Conservation (phyloP, 2,797 vertebrate species). For the Melopsittacus undulatus region DNA sequence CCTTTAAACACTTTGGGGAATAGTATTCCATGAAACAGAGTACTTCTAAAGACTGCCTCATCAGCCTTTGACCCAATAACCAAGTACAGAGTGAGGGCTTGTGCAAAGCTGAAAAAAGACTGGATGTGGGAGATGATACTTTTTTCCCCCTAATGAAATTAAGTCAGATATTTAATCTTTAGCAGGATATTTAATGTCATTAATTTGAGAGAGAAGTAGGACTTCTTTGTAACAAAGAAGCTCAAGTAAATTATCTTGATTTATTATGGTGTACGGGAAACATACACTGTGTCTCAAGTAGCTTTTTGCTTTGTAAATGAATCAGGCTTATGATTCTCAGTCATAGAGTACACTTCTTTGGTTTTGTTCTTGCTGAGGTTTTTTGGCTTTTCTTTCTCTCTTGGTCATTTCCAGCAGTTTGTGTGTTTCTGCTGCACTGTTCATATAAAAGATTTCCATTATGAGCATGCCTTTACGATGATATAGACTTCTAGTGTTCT, state of each 20-base stretch:
- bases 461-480: not conserved
- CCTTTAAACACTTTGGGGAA: not conserved
- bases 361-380: not conserved
- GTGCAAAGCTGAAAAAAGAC: not conserved
- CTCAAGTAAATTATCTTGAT: conserved; percentile 46
- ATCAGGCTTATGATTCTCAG: conserved; percentile 38
- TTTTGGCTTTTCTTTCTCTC: not conserved
- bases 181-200: conserved; percentile 52
- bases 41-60: not conserved
- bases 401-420: not conserved
- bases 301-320: conserved; percentile 57
- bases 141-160: conserved; percentile 28
- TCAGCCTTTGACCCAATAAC: not conserved
- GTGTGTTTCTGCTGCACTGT: conserved; percentile 10
- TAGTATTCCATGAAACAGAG: not conserved
- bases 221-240: conserved; percentile 55
- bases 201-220: conserved; percentile 57
- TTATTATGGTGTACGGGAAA: conserved; percentile 41
- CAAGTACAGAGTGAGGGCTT: not conserved
- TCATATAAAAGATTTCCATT: conserved; percentile 18
- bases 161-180: conserved; percentile 69
- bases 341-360: not conserved
- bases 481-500: not conserved
- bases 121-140: not conserved
- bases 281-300: not conserved